Conservation (phyloP, 2,113 vertebrate genomes). For the Mohoua ochrocephala region DNA sequence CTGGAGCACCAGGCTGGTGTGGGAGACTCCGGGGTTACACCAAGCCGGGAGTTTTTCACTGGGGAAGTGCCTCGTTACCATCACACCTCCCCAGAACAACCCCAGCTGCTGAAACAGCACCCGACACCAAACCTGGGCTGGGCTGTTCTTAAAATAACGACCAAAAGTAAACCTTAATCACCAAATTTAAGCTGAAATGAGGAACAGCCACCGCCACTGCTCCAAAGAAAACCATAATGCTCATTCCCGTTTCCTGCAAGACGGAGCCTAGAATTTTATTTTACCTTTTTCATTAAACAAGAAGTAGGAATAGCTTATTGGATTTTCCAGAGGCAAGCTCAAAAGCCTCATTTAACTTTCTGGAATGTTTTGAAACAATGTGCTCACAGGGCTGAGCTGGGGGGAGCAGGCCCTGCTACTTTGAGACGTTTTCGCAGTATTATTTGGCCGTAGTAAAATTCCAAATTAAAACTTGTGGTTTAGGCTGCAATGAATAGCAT, state of each 20-base stretch:
- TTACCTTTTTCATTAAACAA: constrained; percentile 2
- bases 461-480: constrained; percentile 61
- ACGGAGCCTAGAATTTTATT: not conserved
- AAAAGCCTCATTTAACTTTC: not conserved
- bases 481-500: not conserved
- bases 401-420: not conserved
- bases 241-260: not conserved
- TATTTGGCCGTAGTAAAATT: constrained; percentile 48
- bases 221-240: not conserved
- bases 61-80: not conserved
- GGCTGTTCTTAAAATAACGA: not conserved
- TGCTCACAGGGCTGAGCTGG: not conserved
- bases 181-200: not conserved
- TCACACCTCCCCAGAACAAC: not conserved
- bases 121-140: not conserved
- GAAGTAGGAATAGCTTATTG: not conserved
- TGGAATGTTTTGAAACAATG: constrained; percentile 25
- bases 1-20: not conserved
- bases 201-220: not conserved
- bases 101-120: not conserved
- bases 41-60: not conserved
- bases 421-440: not conserved
- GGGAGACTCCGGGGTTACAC: not conserved
- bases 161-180: not conserved
- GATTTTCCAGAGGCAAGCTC: constrained; percentile 13